Evolutionary conservation across 2,113 vertebrate genomes (phyloP), one percentile per base, ranked within the genome.

Genomic region (Felis catus): DNA sequence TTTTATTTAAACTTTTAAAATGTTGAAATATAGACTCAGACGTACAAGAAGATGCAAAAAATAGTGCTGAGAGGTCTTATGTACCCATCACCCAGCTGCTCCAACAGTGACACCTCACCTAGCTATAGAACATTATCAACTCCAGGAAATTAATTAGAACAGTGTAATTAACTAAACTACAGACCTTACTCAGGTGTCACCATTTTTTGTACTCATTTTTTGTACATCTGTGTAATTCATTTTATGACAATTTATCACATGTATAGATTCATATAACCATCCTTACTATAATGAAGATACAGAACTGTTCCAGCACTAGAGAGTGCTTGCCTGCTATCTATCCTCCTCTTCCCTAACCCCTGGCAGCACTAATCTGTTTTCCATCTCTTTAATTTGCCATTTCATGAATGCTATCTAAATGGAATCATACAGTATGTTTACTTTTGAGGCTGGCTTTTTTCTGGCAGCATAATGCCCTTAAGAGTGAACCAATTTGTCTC

Each of bases 11-110:
- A 83, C 7, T 61, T 74, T 83, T 74, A 18, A 15, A 19, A 65
- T 33, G 80, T 93, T 90, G n/a, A 87, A 95, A 51, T 83, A 73
- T 53, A 92, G 76, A 39, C 11, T 89, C 23, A 89, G 33, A 81
- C 25, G 48, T 33, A 84, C 0, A 86, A 79, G 51, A 48, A 70
- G 5, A 79, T 79, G 25, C 19, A 89, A 71, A 71, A 83, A 82
- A 31, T 7, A 68, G 23, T 12, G 53, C 7, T 91, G 12, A 70
- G 33, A 79, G 5, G 19, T 68, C n/a, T 61, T 93, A 5, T 8
- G 4, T 63, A 82, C 3, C 58, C 29, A 21, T 84, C 18, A 53
- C 7, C 6, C n/a, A 48, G 13, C 3, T 74, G 2, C 3, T 25
- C 4, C 7, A 18, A 16, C 3, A 33, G 7, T 45, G 33, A 36